Base-by-base conservation (phyloP, 1,140 invertebrate genomes). In the Musca domestica region DNA sequence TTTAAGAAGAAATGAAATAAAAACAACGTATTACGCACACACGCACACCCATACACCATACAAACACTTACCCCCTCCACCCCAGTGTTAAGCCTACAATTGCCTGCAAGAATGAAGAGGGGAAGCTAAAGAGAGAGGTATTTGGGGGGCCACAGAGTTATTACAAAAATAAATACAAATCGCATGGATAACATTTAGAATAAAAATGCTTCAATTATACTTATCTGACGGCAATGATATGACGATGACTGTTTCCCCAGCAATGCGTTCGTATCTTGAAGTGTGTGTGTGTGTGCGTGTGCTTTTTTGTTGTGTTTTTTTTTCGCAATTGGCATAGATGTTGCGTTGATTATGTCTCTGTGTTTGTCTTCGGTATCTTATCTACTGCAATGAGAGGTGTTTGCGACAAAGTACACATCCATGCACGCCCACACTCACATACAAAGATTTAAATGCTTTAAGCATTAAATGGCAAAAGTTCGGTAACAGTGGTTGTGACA, bases 1-100 rank as follows among this genome's bases (percentile, higher is more conserved):
- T 77, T 77, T 77, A 77, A 74, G 72, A 77, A 77, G 75, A 77
- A 76, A 77, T 77, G 75, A 75, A 77, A 77, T 23, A 52, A 52
- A 52, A 23, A 41, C 34, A 12, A 5, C n/a, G n/a, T n/a, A n/a
- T n/a, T n/a, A n/a, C n/a, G n/a, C n/a, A n/a, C n/a, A n/a, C n/a
- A n/a, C 34, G 10, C 34, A 30, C 27, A 30, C 27, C 9, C 27
- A 30, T 30, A 30, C 27, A 30, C 3, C 27, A 12, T 10, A 41
- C 10, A 41, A 41, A 41, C 34, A 41, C 34, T 41, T 41, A 41
- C 34, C 34, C 34, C 4, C 34, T n/a, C n/a, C n/a, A 41, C 4
- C 34, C 2, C 6, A 9, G 12, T 41, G 34, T 12, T 41, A 41
- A 41, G 34, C 34, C 34, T 41, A 41, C 4, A 12, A 41, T 41